Evolutionary conservation across 2,888 invertebrate species (phyloP).

Genomic region (Oxytorus armatus): DNA sequence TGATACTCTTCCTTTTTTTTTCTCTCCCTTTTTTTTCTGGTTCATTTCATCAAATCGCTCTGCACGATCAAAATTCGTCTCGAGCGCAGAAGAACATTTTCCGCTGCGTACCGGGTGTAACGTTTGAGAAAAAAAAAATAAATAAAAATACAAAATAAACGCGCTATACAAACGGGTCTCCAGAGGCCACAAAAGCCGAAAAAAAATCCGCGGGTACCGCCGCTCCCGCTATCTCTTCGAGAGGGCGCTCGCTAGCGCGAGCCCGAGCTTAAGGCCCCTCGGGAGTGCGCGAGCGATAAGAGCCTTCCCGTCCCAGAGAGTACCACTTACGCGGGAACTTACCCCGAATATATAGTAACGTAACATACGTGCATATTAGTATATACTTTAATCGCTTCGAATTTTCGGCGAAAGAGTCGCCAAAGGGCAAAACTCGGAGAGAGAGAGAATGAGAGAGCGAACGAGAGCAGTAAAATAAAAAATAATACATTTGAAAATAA

Average conservation of each 20-base stretch:
- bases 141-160: too few relatives aligned
- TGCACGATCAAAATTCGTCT: too few relatives aligned
- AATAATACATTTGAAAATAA: conserved; percentile 1
- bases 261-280: conserved; percentile 33
- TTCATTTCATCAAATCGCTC: too few relatives aligned
- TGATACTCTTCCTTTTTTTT: too few relatives aligned
- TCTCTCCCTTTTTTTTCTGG: too few relatives aligned
- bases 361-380: conserved; percentile 52
- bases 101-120: too few relatives aligned
- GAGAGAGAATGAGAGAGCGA: conserved; percentile 23
- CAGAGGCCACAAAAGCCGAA: not conserved
- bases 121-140: too few relatives aligned
- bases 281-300: conserved; percentile 65
- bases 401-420: conserved; percentile 67
- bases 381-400: conserved; percentile 66
- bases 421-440: conserved; percentile 57
- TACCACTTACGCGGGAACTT: conserved; percentile 65
- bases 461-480: conserved; percentile 44
- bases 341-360: conserved; percentile 38
- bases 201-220: not conserved
- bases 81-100: too few relatives aligned
- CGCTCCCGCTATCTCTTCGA: too few relatives aligned
- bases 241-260: too few relatives aligned
- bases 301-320: conserved; percentile 52
- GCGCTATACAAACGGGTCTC: too few relatives aligned